Percentiles rank a stretch among this genome's conserved stretches.
Evolutionary conservation across 2,113 vertebrate genomes (phyloP).

Genomic region (Manacus vitellinus): DNA sequence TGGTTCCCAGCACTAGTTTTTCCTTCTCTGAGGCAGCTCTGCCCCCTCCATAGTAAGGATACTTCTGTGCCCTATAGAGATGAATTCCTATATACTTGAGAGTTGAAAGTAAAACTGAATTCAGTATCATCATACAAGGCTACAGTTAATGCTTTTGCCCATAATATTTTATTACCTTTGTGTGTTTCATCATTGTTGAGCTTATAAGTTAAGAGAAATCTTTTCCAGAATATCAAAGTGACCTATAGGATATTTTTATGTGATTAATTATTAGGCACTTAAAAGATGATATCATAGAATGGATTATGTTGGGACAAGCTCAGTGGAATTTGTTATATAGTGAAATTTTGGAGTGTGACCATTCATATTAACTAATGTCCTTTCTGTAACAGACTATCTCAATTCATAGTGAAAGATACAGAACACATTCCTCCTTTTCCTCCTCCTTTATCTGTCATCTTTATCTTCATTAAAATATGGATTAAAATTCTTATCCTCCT

Average conservation of each 20-base stretch:
- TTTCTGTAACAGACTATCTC: neutral
- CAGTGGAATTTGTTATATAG: neutral
- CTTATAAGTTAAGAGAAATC: neutral
- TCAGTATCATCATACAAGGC: neutral
- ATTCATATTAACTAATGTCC: neutral
- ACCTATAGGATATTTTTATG: neutral
- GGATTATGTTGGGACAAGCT: neutral
- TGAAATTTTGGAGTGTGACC: neutral
- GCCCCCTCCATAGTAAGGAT: neutral
- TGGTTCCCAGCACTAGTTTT: neutral
- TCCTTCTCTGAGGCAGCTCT: neutral
- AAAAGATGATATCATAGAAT: neutral
- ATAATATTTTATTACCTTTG: neutral
- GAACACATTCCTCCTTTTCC: neutral
- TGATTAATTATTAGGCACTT: neutral
- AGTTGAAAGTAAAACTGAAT: neutral
- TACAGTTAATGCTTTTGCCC: neutral
- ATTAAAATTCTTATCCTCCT: neutral
- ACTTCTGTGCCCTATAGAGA: neutral
- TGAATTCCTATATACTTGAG: neutral
- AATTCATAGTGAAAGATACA: neutral
- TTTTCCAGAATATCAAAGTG: neutral
- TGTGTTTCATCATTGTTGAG: neutral
- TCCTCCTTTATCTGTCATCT: neutral
- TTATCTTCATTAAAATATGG: constrained; percentile 6